Base-by-base conservation (phyloP, 1,140 invertebrate genomes). In the Galleria mellonella region DNA sequence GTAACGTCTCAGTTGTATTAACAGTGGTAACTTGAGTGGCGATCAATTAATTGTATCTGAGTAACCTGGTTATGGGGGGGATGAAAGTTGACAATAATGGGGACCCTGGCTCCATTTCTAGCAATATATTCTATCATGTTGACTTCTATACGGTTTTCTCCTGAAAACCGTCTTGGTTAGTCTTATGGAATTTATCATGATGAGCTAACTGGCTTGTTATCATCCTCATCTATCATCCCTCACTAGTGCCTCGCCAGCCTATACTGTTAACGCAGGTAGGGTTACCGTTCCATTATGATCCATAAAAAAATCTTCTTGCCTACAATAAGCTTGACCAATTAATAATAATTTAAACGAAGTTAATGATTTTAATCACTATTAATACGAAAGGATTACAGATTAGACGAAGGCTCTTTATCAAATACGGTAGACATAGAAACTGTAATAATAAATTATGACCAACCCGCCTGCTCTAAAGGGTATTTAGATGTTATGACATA, bases 1-100 rank as follows among this genome's bases (percentile, higher is more conserved):
- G 70, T 79, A 78, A 83, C 72, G 69, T 83, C 79, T 79, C 65
- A 75, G 72, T 81, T 83, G 63, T 77, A 81, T 78, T 77, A 77
- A 73, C 73, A 69, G 64, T 73, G 71, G 77, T 81, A 75, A 79
- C 63, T 76, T 70, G 62, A 78, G 62, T 76, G 70, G 62, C 48
- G 60, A 63, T 48, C 49, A 60, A 63, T 49, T 52, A 59, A 60
- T 64, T 47, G 30, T 47, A 15, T 39, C 17, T 37, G 53, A 47
- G 52, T 47, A 47, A 47, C 43, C n/a, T n/a, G n/a, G n/a, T n/a
- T n/a, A n/a, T n/a, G n/a, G n/a, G n/a, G n/a, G n/a, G n/a, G n/a
- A n/a, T n/a, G n/a, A n/a, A n/a, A n/a, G n/a, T n/a, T n/a, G n/a
- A n/a, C n/a, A n/a, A n/a, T n/a, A n/a, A n/a, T n/a, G n/a, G n/a